Base-by-base conservation (phyloP, 2,113 vertebrate species). In the Thomomys bottae region DNA sequence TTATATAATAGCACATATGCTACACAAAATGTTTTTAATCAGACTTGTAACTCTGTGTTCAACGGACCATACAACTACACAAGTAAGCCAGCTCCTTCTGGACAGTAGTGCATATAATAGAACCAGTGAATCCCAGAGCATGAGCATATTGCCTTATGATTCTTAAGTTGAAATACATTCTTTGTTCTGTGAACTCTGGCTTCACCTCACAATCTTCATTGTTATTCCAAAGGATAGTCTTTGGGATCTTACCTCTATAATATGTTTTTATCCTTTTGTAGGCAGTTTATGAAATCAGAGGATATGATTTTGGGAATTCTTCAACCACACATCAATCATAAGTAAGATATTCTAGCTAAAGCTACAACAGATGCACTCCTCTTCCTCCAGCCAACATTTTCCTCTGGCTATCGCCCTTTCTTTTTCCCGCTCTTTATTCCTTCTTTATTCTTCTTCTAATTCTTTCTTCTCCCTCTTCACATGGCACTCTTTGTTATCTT, bases 111-210 rank as follows among this genome's bases (percentile, higher is more conserved):
- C 8, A 38, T 32, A 72, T 9, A 76, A 2, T 2, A 90, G 63
- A 32, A 36, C 30, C 21, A 36, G 32, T 32, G 28, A 57, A 26
- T 77, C 26, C 38, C 2, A 34, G 42, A 9, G 20, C 30, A 26
- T 8, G 24, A 23, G 18, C 30, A 85, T 17, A 5, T 4, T 23
- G 4, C 21, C 9, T 88, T 28, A 21, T 42, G 18, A 45, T 20
- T 72, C 89, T 80, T 80, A 9, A 17, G 84, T 57, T 93, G 28
- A 87, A 72, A 87, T 81, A 77, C 63, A 57, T 82, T 78, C 8
- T 88, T 72, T 77, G 14, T 66, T 86, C 75, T 67, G 20, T 70
- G 61, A 64, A 64, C 20, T 84, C 28, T 70, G 40, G 28, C 12
- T 12, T 21, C 36, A 87, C 15, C 42, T 86, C 57, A 84, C 72